phyloP scores from a whole-genome alignment of 2,113 vertebrate species.

The Centropristis striata region DNA sequence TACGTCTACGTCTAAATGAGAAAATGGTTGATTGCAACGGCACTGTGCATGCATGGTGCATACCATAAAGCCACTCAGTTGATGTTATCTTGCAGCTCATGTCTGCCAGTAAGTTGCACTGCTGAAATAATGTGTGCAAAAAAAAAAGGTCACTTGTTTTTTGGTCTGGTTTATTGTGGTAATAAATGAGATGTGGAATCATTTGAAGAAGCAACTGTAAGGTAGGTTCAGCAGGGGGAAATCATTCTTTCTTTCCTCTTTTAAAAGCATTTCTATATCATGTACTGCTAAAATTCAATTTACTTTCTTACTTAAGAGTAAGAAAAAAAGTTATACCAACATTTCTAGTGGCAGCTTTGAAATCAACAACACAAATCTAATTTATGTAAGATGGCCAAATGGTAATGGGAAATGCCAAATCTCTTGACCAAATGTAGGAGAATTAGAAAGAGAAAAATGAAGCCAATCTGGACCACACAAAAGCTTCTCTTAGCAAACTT shows the following conservation, averaged over 20 bases:
- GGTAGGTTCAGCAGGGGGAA: conserved; percentile 9
- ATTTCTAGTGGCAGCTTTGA: background rate
- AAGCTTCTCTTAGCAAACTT: background rate
- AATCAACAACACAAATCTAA: background rate
- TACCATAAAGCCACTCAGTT: conserved; percentile 51
- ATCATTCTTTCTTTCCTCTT: background rate
- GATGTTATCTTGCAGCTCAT: conserved; percentile 73
- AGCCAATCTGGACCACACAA: background rate
- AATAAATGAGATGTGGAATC: conserved; percentile 67
- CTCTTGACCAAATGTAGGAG: background rate
- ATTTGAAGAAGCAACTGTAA: conserved; percentile 42
- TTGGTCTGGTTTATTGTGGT: conserved; percentile 30
- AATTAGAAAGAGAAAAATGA: background rate
- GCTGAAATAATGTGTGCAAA: conserved; percentile 57
- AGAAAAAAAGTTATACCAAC: background rate
- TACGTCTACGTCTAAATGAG: conserved; percentile 19
- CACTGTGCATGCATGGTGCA: conserved; percentile 38
- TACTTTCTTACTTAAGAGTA: background rate
- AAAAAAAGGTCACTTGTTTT: conserved; percentile 57
- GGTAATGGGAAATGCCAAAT: background rate
- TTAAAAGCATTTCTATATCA: background rate
- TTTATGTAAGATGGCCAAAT: background rate
- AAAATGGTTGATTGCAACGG: conserved; percentile 25
- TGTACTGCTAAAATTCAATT: background rate
- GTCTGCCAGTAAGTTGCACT: conserved; percentile 68